Base-by-base conservation (phyloP, 2,797 vertebrate species). In the Botia almorhae region DNA sequence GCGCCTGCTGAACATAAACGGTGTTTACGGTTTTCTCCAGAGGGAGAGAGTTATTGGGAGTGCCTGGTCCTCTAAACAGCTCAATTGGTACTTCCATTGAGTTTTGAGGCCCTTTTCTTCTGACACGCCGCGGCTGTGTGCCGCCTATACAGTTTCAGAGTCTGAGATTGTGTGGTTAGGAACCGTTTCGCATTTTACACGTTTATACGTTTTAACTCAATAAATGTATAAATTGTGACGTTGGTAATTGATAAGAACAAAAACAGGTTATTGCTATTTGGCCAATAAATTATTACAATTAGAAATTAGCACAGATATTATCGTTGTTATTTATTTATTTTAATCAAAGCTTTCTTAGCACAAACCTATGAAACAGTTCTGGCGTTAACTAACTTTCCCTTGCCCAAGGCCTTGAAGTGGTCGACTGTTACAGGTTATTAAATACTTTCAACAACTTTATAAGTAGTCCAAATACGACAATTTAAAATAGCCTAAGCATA, bases 31-130 rank as follows among this genome's bases (percentile, higher is more conserved):
- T 48, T 48, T 17, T 67, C 51, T 74, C 56, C 56, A 36, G 17
- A 63, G 76, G 39, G 43, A 67, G 48, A 64, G n/a, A 39, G 69
- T 7, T 61, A 48, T 16, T 65, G 48, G 29, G 69, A 56, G 21
- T 56, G 76, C 33, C 48, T 29, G 70, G 50, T 53, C 51, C 70
- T 58, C 51, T 70, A 67, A 17, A 74, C 61, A 80, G 70, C 71
- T 67, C 50, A 67, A 73, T 70, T 68, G 51, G 53, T n/a, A 19
- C 58, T 67, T 80, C 21, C 36, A 5, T 12, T 7, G 50, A 78
- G 63, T 61, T 72, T 10, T 64, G 29, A 56, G 46, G 46, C n/a
- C 56, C 68, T 43, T 43, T 43, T 43, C 7, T 56, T 23, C 17
- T 17, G 46, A 50, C 68, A 63, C 26, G 8, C n/a, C n/a, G 56